Conservation (phyloP, 53 echinoderm and acorn worm genomes). For the Holothuria scabra region DNA sequence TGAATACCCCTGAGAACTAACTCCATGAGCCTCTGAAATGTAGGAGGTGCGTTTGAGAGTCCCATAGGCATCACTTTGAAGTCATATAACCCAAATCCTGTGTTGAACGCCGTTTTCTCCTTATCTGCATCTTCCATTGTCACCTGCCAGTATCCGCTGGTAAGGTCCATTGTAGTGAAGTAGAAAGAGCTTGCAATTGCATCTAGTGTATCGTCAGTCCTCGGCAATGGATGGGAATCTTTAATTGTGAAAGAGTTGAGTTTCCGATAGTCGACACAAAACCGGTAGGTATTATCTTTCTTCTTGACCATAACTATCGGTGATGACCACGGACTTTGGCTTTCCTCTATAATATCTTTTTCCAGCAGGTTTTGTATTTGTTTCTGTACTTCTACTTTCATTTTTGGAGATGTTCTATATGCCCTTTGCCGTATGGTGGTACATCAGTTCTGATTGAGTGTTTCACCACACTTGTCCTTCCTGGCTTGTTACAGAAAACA, state of each 20-base stretch:
- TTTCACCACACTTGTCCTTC: too few species aligned
- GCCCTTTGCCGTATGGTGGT: slow-evolving; percentile 1
- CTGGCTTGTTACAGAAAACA: too few species aligned
- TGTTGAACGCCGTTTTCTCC: slow-evolving; percentile 44
- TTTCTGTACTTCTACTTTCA: too few species aligned
- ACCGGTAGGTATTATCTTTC: slow-evolving; percentile 18
- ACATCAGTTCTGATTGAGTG: too few species aligned
- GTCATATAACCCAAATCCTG: slow-evolving; percentile 13
- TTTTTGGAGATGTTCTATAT: slow-evolving; percentile 8
- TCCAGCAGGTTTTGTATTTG: too few species aligned
- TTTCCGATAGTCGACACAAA: slow-evolving; percentile 52
- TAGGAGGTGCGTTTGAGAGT: slow-evolving; percentile 40
- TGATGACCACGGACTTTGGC: too few species aligned
- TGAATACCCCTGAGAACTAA: slow-evolving; percentile 23
- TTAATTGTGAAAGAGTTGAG: too few species aligned
- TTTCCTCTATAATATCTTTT: too few species aligned
- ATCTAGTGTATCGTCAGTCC: slow-evolving; percentile 47
- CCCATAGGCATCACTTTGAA: slow-evolving; percentile 48
- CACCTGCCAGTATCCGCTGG: slow-evolving; percentile 49
- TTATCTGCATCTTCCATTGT: slow-evolving; percentile 42
- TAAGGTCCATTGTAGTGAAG: slow-evolving; percentile 21
- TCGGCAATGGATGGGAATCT: slow-evolving; percentile 47
- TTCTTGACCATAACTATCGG: slow-evolving; percentile 44
- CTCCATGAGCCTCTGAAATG: slow-evolving; percentile 47
- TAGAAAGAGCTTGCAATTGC: slow-evolving; percentile 2